Evolutionary conservation across 2,888 invertebrate species (phyloP), one percentile per base, ranked within the genome.

Genomic region (Lissocephala sabroskyi): DNA sequence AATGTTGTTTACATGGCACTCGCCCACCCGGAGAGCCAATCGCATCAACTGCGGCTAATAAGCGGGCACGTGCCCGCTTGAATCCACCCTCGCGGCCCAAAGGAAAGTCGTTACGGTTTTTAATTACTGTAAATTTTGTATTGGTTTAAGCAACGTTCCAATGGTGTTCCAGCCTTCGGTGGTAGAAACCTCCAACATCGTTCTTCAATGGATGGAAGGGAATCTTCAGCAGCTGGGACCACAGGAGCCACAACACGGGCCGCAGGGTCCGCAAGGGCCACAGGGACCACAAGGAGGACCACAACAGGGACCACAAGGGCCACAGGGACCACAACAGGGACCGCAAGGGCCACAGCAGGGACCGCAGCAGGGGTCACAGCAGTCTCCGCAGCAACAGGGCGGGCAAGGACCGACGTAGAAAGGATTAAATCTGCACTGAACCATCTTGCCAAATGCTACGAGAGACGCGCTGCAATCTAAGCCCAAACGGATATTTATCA

Each of bases 331-430:
- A 2, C 55, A 46, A n/a, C 33, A 11, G 4, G 18, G 9, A 1
- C 36, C 16, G 14, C 40, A 17, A 10, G 17, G 17, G 1, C 17
- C 37, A 14, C 41, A 41, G 3, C 52, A 42, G 1, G 52, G 52
- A 1, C 55, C 49, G 4, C 55, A 54, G 6, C 39, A 44, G 1
- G 49, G 44, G 5, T 46, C 35, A 33, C 1, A 14, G 1, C 56
- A 60, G 0, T 30, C 4, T 13, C 35, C 13, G 7, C 13, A 9
- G 16, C 51, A 45, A 7, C 68, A 65, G 3, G 68, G 73, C 0
- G 68, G 68, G 30, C 68, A 68, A 17, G 76, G 68, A 28, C 68
- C 68, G 6, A 68, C 43, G 23, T 71, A 68, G 49, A 75, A 68
- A 1, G 68, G 68, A 48, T 68, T 33, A 26, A 68, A 68, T 11